Base-by-base conservation (phyloP, 2,888 invertebrate genomes). In the Xestia xanthographa region DNA sequence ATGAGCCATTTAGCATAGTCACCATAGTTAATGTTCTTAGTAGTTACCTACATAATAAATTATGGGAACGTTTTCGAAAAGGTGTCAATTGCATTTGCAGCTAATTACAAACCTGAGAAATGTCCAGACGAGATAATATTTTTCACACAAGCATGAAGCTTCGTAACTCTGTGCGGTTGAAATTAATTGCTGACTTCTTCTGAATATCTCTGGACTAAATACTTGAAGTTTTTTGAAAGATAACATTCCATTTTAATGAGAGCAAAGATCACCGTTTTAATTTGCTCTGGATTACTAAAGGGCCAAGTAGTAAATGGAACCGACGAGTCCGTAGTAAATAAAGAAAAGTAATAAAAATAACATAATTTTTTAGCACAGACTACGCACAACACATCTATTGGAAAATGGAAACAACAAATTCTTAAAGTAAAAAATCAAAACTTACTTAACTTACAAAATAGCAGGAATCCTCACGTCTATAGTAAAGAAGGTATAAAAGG, bases 1-100 rank as follows among this genome's bases (percentile, higher is more conserved):
- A 80, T 66, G 60, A 80, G 65, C 20, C 60, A n/a, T 60, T 80
- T 65, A 62, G 68, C 60, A 72, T 66, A 56, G 1, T 68, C 14
- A 41, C 14, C 29, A n/a, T 11, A 58, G 65, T 26, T 43, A 70
- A 60, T 68, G 14, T 83, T 70, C 34, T 56, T 50, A 14, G 56
- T 62, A n/a, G n/a, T n/a, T n/a, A n/a, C n/a, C n/a, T n/a, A 48
- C 20, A 62, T 45, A 26, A 43, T 56, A 48, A 26, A 14, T 29
- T 6, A 69, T 17, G 41, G 5, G 20, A 5, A 72, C 26, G 43
- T 66, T 66, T 62, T 65, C 1, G 50, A 22, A 66, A 53, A 66
- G 20, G 20, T 66, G 1, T 20, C 22, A 11, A 50, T 34, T 26
- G 26, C 14, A 20, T 41, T 58, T 26, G n/a, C 12, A 17, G 20